Base-by-base conservation (phyloP, 2,888 invertebrate species). In the Oxystoma pomonae region DNA sequence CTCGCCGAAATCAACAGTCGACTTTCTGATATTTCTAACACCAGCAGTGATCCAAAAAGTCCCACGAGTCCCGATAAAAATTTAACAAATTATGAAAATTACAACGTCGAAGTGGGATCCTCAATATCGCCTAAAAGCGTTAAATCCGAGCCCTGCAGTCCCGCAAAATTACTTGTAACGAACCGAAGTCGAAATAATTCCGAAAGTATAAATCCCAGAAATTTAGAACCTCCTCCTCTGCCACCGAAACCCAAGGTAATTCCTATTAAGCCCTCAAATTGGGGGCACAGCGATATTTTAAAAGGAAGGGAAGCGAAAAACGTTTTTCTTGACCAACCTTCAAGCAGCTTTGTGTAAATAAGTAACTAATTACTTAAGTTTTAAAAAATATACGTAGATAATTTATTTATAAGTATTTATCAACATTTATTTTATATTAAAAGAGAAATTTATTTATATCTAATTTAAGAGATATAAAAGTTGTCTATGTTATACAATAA, bases 161-260 rank as follows among this genome's bases (percentile, higher is more conserved):
- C 49, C 12, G 64, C 57, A 52, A 58, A 61, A 35, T 3, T 35
- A 35, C 3, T 12, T 35, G 7, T 9, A 53, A 53, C 17, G 7
- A 53, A 3, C n/a, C 16, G 16, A 9, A 53, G 19, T 53, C 16
- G 19, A 19, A 19, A 3, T 5, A 19, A 53, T 7, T 53, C 53
- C 3, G 19, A 17, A 20, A 17, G 17, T 17, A n/a, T 50, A 18
- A 58, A 51, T n/a, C 16, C 9, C n/a, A 59, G 52, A 16, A 50
- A 49, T 20, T 61, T 62, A n/a, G 78, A 83, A 70, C 90, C 90
- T 51, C 90, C 90, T 0, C 90, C 90, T 2, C 80, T 90, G 70
- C 90, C 90, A 19, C 90, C 90, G 18, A 90, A 90, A 79, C 90
- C 90, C 59, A 90, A 89, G 80, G 86, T 87, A 73, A 77, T 89